Evolutionary conservation across 2,888 invertebrate genomes (phyloP).

Genomic region (Rhopalosiphum nymphaeae): DNA sequence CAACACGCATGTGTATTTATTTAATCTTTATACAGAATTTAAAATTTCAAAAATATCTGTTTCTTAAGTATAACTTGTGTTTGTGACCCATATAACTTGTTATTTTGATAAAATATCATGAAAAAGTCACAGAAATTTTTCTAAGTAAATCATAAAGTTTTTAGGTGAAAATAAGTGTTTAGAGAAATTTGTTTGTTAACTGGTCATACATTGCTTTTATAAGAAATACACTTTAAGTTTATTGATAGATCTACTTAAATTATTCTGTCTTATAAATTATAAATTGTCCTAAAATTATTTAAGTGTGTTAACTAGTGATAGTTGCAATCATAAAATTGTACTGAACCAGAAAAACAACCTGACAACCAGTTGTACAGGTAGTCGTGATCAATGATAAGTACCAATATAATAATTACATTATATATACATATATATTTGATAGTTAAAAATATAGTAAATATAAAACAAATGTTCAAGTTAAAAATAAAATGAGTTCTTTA

Average conservation of each 20-base stretch:
- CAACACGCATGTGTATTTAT: not conserved
- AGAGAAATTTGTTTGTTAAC: not conserved
- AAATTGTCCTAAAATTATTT: not conserved
- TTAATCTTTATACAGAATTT: not conserved
- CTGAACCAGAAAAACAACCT: not conserved
- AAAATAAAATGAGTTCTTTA: not conserved
- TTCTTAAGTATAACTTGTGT: not conserved
- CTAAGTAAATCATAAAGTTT: not conserved
- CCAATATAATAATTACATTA: not conserved
- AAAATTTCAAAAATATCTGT: not conserved
- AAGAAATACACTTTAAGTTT: not conserved
- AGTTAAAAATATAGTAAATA: not conserved
- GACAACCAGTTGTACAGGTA: not conserved
- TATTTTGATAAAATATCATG: not conserved
- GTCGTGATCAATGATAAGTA: not conserved
- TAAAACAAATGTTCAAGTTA: not conserved
- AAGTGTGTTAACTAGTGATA: not conserved
- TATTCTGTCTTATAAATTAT: not conserved
- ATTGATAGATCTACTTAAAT: not conserved
- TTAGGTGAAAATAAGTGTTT: not conserved
- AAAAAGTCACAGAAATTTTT: not conserved
- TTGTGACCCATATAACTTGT: not conserved
- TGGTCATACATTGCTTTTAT: not conserved
- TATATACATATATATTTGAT: not conserved
- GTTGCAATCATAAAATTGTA: not conserved